These are phyloP conservation scores for Drosophila trichaetosa DNA, from an alignment of 2,888 invertebrate genomes.

Conservation along the genomic window DNA sequence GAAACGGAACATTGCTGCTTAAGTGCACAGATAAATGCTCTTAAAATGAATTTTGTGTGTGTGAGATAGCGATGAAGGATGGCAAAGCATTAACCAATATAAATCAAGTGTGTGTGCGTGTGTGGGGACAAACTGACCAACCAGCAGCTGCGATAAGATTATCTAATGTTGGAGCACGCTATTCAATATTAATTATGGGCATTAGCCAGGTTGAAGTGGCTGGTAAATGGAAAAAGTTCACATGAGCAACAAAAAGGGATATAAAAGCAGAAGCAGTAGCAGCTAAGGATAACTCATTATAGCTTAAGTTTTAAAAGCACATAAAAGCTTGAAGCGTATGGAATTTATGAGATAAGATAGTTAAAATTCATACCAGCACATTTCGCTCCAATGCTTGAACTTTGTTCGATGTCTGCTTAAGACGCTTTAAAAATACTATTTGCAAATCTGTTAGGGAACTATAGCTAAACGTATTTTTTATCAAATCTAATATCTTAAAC, in stretches of 20 bases:
- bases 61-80: constrained; percentile 59
- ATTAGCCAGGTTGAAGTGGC: constrained; percentile 20
- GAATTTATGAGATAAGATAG: too few relatives aligned
- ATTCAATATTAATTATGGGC: constrained; percentile 48
- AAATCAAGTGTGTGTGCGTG: constrained; percentile 32
- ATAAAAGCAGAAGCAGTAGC: not conserved
- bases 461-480: not conserved
- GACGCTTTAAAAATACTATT: not conserved
- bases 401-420: not conserved
- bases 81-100: constrained; percentile 57
- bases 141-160: constrained; percentile 66
- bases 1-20: constrained; percentile 45
- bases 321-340: not conserved
- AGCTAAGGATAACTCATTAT: not conserved
- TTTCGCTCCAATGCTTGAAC: not conserved
- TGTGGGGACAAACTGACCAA: constrained; percentile 57
- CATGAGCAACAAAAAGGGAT: not conserved
- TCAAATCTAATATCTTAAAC: not conserved
- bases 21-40: constrained; percentile 47
- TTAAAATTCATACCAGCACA: too few relatives aligned
- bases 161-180: constrained; percentile 41
- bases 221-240: constrained; percentile 18
- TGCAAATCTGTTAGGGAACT: not conserved
- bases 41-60: constrained; percentile 38
- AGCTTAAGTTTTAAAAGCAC: not conserved